Evolutionary conservation across 1,140 invertebrate genomes (phyloP).

Genomic region (Philopotamus ludificatus): DNA sequence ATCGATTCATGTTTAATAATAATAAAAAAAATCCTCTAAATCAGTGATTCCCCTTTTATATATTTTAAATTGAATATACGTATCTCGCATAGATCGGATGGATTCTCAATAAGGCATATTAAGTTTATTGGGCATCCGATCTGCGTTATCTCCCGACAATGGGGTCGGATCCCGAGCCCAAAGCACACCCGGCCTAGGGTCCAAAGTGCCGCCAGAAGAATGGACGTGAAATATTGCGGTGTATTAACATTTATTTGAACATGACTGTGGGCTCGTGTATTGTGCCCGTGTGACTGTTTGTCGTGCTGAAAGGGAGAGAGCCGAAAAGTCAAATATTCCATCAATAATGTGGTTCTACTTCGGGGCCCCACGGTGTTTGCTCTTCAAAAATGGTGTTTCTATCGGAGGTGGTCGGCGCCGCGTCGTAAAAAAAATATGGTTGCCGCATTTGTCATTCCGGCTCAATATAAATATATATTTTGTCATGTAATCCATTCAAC

Average conservation of each 20-base stretch:
- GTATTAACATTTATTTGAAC: constrained; percentile 42
- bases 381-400: constrained; percentile 10
- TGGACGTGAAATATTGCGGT: constrained; percentile 41
- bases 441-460: constrained; percentile 10
- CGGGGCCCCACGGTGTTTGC: constrained; percentile 21
- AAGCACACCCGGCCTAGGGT: constrained; percentile 10
- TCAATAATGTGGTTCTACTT: constrained; percentile 38
- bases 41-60: too few species aligned
- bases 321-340: constrained; percentile 41
- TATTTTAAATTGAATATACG: too few species aligned
- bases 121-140: too few species aligned
- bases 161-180: constrained; percentile 6
- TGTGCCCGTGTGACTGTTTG: constrained; percentile 38
- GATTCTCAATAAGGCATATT: too few species aligned
- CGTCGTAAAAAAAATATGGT: constrained; percentile 15
- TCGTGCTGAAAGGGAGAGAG: constrained; percentile 37
- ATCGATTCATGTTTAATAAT: too few species aligned
- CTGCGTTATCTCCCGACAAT: constrained; percentile 1
- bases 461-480: too few species aligned
- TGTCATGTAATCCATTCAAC: too few species aligned
- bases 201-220: constrained; percentile 37
- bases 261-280: constrained; percentile 30
- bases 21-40: too few species aligned
- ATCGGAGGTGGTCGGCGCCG: constrained; percentile 26
- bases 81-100: too few species aligned